Base-by-base conservation (phyloP, 1,140 invertebrate genomes). In the Papilio machaon region DNA sequence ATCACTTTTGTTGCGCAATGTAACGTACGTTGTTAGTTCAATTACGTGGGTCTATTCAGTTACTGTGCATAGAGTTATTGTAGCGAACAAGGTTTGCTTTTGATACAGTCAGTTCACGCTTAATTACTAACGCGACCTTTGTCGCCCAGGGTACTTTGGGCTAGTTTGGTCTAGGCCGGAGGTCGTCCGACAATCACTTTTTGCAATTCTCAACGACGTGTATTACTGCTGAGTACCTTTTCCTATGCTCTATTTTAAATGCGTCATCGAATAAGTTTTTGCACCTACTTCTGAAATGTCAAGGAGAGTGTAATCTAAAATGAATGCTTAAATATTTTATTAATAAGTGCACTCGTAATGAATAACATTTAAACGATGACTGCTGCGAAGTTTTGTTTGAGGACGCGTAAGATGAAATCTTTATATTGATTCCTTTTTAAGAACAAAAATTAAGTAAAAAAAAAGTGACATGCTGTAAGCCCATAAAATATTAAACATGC, bases 141-240 rank as follows among this genome's bases (percentile, higher is more conserved):
- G 77, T 67, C 77, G 77, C 77, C 77, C 23, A 67, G 58, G 38
- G 77, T 79, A 67, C 77, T 19, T 30, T 47, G 38, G 77, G 54
- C 43, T 46, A 17, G 38, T 79, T 79, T 79, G 58, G 77, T 49
- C 38, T 79, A 60, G 58, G 75, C 52, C 23, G 38, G 77, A 79
- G 77, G 77, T 79, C 77, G 35, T 3, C 67, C 38, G 43, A 47
- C 77, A 67, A 79, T 79, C 77, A 79, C 77, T 79, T 79, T 79
- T 60, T 43, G 19, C 58, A 79, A 79, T 67, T 67, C 35, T 43
- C 54, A 64, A 47, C 52, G n/a, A 76, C 11, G 30, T 76, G 47
- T 23, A 54, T 54, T 7, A 76, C 47, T 35, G 13, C 46, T 74
- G 10, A 30, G 13, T 47, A 49, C 74, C 46, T 76, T 76, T 76